These are phyloP conservation scores for Nematopogon swammerdamellus DNA, from an alignment of 2,888 invertebrate species.

Conservation along the genomic window DNA sequence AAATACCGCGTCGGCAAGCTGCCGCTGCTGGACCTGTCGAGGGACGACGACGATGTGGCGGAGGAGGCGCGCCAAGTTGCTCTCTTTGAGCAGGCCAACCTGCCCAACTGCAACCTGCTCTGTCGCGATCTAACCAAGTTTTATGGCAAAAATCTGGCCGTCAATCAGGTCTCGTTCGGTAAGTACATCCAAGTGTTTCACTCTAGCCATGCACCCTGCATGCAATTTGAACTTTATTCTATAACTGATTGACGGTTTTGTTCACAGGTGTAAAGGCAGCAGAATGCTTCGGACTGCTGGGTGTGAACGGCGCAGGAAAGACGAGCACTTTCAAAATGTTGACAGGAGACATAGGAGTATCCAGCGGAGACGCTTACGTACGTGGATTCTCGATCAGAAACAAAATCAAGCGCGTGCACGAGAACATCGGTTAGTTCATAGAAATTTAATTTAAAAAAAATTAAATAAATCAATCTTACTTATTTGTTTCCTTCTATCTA, in stretches of 20 bases:
- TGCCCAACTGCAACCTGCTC: slow-evolving; percentile 50
- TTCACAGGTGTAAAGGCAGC: slow-evolving; percentile 63
- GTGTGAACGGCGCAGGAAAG: slow-evolving; percentile 86
- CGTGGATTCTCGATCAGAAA: slow-evolving; percentile 50
- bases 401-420: slow-evolving; percentile 56
- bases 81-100: slow-evolving; percentile 23
- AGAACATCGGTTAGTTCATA: slow-evolving; percentile 48
- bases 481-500: not conserved
- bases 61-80: slow-evolving; percentile 49
- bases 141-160: slow-evolving; percentile 73
- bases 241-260: no score
- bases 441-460: not conserved
- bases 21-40: slow-evolving; percentile 27
- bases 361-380: slow-evolving; percentile 69
- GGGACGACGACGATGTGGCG: slow-evolving; percentile 55
- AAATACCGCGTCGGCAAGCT: slow-evolving; percentile 8
- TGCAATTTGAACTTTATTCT: no score
- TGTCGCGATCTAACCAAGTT: slow-evolving; percentile 68
- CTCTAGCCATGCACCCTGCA: no score
- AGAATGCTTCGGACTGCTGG: slow-evolving; percentile 80
- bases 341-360: slow-evolving; percentile 75
- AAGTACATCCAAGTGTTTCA: slow-evolving; percentile 14
- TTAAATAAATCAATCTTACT: not conserved
- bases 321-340: slow-evolving; percentile 89
- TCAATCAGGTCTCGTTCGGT: slow-evolving; percentile 68